Conservation (phyloP, 2,113 vertebrate genomes). For the Percina caprodes region DNA sequence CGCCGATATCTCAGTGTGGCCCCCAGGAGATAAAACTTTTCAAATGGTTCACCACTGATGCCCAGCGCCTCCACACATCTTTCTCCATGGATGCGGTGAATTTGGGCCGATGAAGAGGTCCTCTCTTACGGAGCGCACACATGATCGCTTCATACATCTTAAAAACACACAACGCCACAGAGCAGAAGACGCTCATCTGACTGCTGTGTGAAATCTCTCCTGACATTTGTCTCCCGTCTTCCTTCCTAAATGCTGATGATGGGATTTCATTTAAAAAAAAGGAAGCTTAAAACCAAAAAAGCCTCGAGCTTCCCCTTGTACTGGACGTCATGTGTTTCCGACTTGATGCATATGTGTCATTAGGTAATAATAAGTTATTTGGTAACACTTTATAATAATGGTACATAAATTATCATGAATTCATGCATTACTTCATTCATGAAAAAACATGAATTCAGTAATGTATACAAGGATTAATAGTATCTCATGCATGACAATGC, state of each 20-base stretch:
- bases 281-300: slow-evolving; percentile 58
- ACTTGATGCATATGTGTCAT: not conserved
- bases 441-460: too few species aligned
- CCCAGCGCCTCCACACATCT: too few species aligned
- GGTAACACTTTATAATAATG: too few species aligned
- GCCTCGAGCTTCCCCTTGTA: not conserved
- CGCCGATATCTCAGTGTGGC: not conserved
- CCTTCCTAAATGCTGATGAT: slow-evolving; percentile 65
- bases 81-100: slow-evolving; percentile 63
- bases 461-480: too few species aligned
- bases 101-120: slow-evolving; percentile 53
- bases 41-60: too few species aligned
- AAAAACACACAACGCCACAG: not conserved
- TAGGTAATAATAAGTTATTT: too few species aligned
- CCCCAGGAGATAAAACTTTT: too few species aligned
- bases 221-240: slow-evolving; percentile 34
- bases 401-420: too few species aligned
- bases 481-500: too few species aligned
- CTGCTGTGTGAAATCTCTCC: slow-evolving; percentile 66
- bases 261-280: slow-evolving; percentile 38
- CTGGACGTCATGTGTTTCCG: slow-evolving; percentile 21
- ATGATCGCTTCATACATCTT: slow-evolving; percentile 45
- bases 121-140: slow-evolving; percentile 44
- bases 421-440: too few species aligned
- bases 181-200: slow-evolving; percentile 66